phyloP scores from a whole-genome alignment of 2,888 invertebrate species.

The Phyto melanocephala region DNA sequence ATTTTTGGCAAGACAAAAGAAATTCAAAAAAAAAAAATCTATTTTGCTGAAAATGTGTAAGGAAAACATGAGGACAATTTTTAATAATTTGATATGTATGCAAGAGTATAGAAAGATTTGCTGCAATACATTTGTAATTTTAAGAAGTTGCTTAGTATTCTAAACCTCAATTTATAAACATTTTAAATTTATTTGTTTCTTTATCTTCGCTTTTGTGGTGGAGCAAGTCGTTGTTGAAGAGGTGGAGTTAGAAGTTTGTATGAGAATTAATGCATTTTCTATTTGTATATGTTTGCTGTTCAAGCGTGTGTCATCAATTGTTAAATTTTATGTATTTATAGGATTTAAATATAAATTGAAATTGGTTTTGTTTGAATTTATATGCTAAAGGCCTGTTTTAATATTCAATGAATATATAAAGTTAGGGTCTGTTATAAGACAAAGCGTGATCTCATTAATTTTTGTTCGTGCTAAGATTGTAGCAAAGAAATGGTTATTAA shows the following conservation, averaged over 20 bases:
- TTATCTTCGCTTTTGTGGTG: neutral
- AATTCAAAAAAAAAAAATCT: neutral
- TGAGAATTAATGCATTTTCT: slow-evolving; percentile 43
- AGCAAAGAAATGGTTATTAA: neutral
- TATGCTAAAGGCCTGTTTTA: slow-evolving; percentile 14
- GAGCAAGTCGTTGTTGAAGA: neutral
- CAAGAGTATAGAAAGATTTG: neutral
- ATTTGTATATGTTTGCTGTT: neutral
- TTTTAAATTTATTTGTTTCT: slow-evolving; percentile 16
- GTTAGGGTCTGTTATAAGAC: neutral
- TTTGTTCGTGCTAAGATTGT: neutral
- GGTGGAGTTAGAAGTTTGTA: neutral
- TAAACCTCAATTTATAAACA: slow-evolving; percentile 16
- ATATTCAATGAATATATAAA: slow-evolving; percentile 27
- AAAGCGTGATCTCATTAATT: slow-evolving; percentile 49
- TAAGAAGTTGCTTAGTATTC: slow-evolving; percentile 45
- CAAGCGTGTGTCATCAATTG: slow-evolving; percentile 47
- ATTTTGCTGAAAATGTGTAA: neutral
- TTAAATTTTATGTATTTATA: slow-evolving; percentile 52
- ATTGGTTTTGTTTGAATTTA: slow-evolving; percentile 11
- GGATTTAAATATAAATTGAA: slow-evolving; percentile 63
- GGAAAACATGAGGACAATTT: slow-evolving; percentile 24
- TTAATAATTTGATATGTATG: slow-evolving; percentile 26
- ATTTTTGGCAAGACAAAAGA: neutral
- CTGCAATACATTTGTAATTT: slow-evolving; percentile 4